Conservation (phyloP, 1,140 invertebrate species). For the Metopolophium dirhodum region DNA sequence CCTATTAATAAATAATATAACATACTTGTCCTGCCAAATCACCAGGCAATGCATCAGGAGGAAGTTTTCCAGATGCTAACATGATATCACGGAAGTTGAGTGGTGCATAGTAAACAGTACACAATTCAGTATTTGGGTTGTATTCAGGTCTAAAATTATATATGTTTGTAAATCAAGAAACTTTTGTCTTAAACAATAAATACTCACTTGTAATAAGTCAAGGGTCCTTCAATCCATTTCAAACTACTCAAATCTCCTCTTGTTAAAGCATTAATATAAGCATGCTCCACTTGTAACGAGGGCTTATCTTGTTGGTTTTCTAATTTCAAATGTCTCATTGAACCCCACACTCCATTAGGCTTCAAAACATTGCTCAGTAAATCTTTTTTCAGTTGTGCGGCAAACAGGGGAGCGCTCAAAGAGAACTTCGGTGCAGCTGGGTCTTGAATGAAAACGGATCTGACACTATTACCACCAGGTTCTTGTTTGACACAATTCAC, state of each 20-base stretch:
- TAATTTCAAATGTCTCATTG: conserved; percentile 78
- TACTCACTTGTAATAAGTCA: conserved; percentile 68
- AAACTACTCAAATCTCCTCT: conserved; percentile 91
- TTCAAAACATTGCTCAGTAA: conserved; percentile 83
- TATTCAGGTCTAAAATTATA: conserved; percentile 62
- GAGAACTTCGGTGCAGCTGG: conserved; percentile 70
- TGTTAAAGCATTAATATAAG: conserved; percentile 89
- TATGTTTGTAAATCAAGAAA: not conserved
- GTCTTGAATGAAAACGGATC: conserved; percentile 76
- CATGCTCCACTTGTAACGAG: conserved; percentile 77
- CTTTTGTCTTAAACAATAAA: not conserved
- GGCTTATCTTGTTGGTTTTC: conserved; percentile 69
- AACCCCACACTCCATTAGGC: conserved; percentile 77
- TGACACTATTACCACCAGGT: conserved; percentile 76
- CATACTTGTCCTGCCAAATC: conserved; percentile 71
- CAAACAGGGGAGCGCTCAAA: conserved; percentile 67
- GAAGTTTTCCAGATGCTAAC: conserved; percentile 94
- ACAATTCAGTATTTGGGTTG: conserved; percentile 70
- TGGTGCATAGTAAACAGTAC: conserved; percentile 89
- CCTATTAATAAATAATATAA: not conserved
- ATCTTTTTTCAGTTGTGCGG: conserved; percentile 75
- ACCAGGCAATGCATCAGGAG: conserved; percentile 92
- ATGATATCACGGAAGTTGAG: conserved; percentile 98
- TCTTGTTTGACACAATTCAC: conserved; percentile 88
- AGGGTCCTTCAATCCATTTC: conserved; percentile 89